Conservation (phyloP, 2,888 invertebrate species). For the Meloe dianella region DNA sequence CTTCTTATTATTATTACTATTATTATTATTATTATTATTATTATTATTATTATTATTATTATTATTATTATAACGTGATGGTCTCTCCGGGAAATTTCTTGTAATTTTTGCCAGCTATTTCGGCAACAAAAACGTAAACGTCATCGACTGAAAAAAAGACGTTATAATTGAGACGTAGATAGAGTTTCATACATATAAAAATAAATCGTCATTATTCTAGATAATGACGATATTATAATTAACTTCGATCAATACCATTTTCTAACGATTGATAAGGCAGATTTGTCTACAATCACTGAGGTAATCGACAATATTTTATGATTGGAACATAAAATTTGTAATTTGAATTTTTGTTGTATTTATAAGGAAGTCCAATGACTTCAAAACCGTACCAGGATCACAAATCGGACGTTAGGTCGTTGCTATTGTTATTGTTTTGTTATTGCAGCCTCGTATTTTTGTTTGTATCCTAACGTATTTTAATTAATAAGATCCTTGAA, state of each 20-base stretch:
- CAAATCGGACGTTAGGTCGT: background rate
- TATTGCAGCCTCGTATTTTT: background rate
- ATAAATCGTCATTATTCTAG: background rate
- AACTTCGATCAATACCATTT: background rate
- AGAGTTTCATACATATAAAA: background rate
- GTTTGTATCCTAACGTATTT: background rate
- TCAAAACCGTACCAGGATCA: background rate
- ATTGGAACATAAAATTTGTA: too few species aligned
- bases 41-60: slow-evolving; percentile 1
- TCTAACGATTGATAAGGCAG: background rate
- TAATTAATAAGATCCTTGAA: background rate
- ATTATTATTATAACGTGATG: background rate
- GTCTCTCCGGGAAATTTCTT: background rate
- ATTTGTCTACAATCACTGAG: too few species aligned
- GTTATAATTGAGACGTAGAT: slow-evolving; percentile 1
- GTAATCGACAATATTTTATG: too few species aligned
- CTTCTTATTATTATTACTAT: background rate
- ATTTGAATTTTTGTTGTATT: too few species aligned
- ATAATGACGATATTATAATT: slow-evolving; percentile 1
- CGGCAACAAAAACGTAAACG: background rate
- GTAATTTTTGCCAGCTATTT: background rate
- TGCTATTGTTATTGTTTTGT: background rate
- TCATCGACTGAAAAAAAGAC: background rate
- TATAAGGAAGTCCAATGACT: too few species aligned
- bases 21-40: too few species aligned